These are phyloP conservation scores for Lycophotia porphyrea DNA, from an alignment of 2,888 invertebrate species.

Conservation along the genomic window DNA sequence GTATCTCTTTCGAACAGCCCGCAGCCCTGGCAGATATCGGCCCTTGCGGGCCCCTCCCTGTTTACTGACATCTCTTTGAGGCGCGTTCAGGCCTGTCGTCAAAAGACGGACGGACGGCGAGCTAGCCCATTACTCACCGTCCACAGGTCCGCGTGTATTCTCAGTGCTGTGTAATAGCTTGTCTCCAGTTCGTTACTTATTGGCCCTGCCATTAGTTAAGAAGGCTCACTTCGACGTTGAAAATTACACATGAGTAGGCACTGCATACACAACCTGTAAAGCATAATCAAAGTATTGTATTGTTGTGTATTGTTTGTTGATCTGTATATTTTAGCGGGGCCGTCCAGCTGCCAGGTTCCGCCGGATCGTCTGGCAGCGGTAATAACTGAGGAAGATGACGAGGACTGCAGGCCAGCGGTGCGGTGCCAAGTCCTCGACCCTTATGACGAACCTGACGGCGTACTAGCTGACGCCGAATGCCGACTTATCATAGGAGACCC, in stretches of 20 bases:
- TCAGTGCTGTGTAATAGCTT: neutral
- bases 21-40: too few species aligned
- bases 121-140: too few species aligned
- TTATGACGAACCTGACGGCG: constrained; percentile 92
- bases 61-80: too few species aligned
- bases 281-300: neutral
- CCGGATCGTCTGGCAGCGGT: constrained; percentile 82
- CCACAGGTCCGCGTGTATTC: too few species aligned
- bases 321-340: constrained; percentile 73
- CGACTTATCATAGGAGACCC: constrained; percentile 91
- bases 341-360: constrained; percentile 91
- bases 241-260: neutral
- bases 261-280: neutral
- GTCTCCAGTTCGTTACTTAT: neutral
- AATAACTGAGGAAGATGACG: constrained; percentile 69
- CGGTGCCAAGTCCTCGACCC: constrained; percentile 93
- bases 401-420: constrained; percentile 91
- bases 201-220: neutral
- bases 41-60: too few species aligned
- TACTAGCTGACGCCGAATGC: constrained; percentile 93
- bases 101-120: too few species aligned
- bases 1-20: too few species aligned
- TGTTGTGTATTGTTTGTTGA: neutral
- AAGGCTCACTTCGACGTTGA: neutral
- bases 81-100: too few species aligned